phyloP scores from a whole-genome alignment of 2,797 vertebrate genomes.

The Ibycter americanus region DNA sequence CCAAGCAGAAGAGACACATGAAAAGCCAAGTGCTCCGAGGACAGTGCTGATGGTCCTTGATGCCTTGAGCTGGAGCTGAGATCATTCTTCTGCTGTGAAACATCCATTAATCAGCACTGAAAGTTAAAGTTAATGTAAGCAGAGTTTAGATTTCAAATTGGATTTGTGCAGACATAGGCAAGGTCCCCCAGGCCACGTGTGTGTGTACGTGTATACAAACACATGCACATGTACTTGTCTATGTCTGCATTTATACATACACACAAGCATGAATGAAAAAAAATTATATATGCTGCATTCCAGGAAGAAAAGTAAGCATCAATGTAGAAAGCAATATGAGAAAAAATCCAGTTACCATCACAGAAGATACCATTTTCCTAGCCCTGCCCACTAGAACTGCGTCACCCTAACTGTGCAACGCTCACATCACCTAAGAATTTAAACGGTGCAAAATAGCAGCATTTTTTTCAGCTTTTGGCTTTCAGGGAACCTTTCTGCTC shows the following conservation, averaged over 20 bases:
- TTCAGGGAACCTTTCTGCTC: not conserved
- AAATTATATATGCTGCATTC: not conserved
- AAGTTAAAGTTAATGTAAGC: not conserved
- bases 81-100: not conserved
- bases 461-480: not conserved
- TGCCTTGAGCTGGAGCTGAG: not conserved
- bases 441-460: not conserved
- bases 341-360: not conserved
- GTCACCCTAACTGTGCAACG: not conserved
- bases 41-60: not conserved
- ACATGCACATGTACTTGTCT: rapidly evolving
- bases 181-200: not conserved
- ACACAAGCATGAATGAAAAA: not conserved
- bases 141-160: not conserved
- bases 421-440: not conserved
- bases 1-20: not conserved
- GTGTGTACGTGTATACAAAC: not conserved
- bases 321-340: not conserved
- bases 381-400: not conserved
- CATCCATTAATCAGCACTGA: not conserved
- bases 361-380: not conserved
- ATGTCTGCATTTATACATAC: not conserved
- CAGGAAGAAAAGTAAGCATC: not conserved
- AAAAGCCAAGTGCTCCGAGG: not conserved
- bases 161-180: not conserved